Evolutionary conservation across 2,797 vertebrate species (phyloP), one percentile per base, ranked within the genome.

Genomic region (Strix occidentalis): DNA sequence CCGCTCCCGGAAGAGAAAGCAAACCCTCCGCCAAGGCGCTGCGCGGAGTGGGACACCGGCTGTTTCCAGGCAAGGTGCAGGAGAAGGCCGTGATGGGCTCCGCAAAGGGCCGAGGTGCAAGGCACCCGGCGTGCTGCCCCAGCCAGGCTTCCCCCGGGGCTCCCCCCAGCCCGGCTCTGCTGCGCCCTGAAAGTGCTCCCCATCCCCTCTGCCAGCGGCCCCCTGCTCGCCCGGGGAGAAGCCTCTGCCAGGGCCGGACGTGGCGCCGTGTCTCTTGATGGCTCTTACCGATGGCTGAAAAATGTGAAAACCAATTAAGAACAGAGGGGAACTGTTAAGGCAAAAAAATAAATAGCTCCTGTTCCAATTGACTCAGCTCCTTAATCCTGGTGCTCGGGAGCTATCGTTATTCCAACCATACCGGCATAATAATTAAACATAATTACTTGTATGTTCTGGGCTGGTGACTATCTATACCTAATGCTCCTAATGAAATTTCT

Each of bases 361-460:
- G 37, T 80, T 95, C 76, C 94, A 79, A 84, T 77, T 87, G 87
- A 92, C 84, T 94, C 72, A 0, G n/a, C 82, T 95, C 68, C 94
- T 92, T 91, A 85, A 95, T 95, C 96, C 94, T 33, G 37, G 96
- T 65, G 94, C 95, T 97, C 9, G 6, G 93, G 86, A 94, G 94
- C 93, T 83, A 97, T 96, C 90, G 77, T 94, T 94, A 95, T 97
- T 97, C 96, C 95, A 95, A 95, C 96, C 95, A 90, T 85, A 75
- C 72, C 29, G 2, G 95, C 93, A 89, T 71, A 89, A 96, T 97
- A 97, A 97, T 97, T 96, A 96, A 96, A 92, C 89, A 74, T 96
- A 96, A 97, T 97, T 96, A 97, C 95, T 93, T 80, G 93, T 95
- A 96, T 84, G 97, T 97, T 97, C 96, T 97, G 96, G 96, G 95